Percentiles rank a stretch among this genome's conserved stretches.
Evolutionary conservation across 2,113 vertebrate genomes (phyloP).

Genomic region (Scophthalmus maximus): DNA sequence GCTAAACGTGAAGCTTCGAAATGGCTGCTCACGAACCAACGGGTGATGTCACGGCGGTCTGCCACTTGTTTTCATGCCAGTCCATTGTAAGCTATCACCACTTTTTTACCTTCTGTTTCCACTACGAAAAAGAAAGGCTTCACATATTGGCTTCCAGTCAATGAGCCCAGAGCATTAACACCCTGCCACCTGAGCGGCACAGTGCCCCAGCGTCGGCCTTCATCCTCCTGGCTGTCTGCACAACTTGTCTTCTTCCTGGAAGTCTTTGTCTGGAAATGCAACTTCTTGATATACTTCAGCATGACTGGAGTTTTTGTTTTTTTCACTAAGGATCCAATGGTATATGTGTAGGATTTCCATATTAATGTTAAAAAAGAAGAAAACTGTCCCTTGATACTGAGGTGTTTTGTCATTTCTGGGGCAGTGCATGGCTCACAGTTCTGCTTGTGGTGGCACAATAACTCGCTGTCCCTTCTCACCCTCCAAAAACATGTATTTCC

Average conservation of each 20-base stretch:
- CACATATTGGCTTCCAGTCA: too few relatives aligned
- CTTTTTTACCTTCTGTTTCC: too few relatives aligned
- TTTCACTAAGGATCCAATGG: too few relatives aligned
- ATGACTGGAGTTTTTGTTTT: too few relatives aligned
- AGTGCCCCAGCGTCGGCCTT: constrained; percentile 5
- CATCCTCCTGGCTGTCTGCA: constrained; percentile 35
- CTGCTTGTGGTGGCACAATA: constrained; percentile 10
- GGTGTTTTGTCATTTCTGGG: constrained; percentile 21
- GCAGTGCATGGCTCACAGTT: constrained; percentile 3
- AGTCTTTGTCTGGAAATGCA: constrained; percentile 10
- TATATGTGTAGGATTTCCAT: constrained; percentile 34
- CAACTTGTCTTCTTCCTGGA: constrained; percentile 32
- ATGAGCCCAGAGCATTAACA: too few relatives aligned
- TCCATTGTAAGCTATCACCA: too few relatives aligned
- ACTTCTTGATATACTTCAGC: constrained; percentile 1
- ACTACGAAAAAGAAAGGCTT: too few relatives aligned
- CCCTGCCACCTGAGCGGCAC: constrained; percentile 1
- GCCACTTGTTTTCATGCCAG: too few relatives aligned
- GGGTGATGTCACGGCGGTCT: too few relatives aligned
- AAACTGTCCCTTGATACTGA: constrained; percentile 9
- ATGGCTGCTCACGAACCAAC: too few relatives aligned
- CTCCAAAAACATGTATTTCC: constrained; percentile 44
- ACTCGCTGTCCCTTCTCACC: constrained; percentile 16
- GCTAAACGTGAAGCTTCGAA: too few relatives aligned
- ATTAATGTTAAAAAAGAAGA: constrained; percentile 41